These are phyloP conservation scores for Lampropteryx suffumata DNA, from an alignment of 2,888 invertebrate species.

Conservation along the genomic window DNA sequence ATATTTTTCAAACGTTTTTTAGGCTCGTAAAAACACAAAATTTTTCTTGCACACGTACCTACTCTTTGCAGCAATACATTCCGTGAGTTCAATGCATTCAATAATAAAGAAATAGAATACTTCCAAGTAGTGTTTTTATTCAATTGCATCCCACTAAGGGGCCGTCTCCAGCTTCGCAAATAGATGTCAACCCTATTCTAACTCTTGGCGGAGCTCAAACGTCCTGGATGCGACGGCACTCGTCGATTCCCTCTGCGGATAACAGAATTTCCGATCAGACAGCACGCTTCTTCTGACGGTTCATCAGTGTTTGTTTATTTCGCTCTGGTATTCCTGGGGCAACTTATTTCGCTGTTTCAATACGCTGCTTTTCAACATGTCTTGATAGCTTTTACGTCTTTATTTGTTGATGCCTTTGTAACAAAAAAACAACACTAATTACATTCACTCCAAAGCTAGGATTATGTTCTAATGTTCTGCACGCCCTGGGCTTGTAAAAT, in stretches of 20 bases:
- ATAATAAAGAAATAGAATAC: not conserved
- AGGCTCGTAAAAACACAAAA: no score
- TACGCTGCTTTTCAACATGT: conserved; percentile 12
- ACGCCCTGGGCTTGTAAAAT: no score
- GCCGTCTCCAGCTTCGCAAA: conserved; percentile 3
- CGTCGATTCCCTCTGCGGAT: conserved; percentile 72
- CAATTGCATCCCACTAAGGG: not conserved
- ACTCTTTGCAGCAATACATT: no score
- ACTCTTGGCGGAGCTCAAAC: conserved; percentile 53
- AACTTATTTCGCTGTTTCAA: conserved; percentile 38
- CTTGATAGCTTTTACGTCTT: conserved; percentile 7
- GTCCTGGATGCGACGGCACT: conserved; percentile 54
- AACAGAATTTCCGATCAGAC: conserved; percentile 75
- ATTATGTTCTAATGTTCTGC: no score
- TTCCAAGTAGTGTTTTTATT: conserved; percentile 8
- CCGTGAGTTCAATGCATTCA: no score
- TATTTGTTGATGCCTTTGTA: no score
- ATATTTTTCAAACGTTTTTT: no score
- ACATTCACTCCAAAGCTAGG: no score
- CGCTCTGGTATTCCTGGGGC: conserved; percentile 43
- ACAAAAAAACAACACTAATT: no score
- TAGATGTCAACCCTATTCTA: conserved; percentile 40
- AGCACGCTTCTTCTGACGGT: conserved; percentile 53
- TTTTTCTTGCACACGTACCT: no score
- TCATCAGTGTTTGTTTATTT: conserved; percentile 57